Evolutionary conservation across 2,888 invertebrate genomes (phyloP), one percentile per base, ranked within the genome.

Genomic region (Troilus luridus): DNA sequence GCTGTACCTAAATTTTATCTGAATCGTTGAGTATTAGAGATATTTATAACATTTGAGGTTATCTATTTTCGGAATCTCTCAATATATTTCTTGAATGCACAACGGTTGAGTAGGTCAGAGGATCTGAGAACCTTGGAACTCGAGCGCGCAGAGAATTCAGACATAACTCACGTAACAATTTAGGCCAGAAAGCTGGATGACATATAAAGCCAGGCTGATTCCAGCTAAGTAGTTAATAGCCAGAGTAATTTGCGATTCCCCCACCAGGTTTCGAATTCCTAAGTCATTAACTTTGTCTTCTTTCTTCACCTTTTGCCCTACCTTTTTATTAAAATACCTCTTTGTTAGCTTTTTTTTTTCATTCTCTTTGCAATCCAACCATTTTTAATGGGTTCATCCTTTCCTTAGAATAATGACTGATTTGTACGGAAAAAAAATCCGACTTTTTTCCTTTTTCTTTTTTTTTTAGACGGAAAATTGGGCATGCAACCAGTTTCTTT

Each of bases 331-430:
- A 89, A 89, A 89, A 89, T 54, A 54, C 89, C 67, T 41, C 88
- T 88, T 88, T 88, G 88, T 62, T 62, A 10, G 64, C 64, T 64
- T 54, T 41, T 85, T 81, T 21, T n/a, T 9, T n/a, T 41, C 17
- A 10, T 54, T 19, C 6, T 19, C 2, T 54, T n/a, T 19, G 12
- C 8, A 62, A 64, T 19, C 88, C 88, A 21, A 59, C 88, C 56
- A 85, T 85, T 88, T 77, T 77, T 90, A 90, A 90, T 90, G 90
- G 77, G 67, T 90, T 90, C 59, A 90, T 90, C 72, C 90, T 77
- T 90, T 77, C 41, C 67, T 77, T 54, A 72, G 90, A 90, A 54
- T 77, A 77, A 90, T 77, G 56, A 90, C 72, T 90, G 27, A 90
- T 90, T 90, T 62, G 27, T 41, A 88, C 27, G 17, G 27, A 85